A percentile compares a stretch with the other conserved stretches of the same genome.
Conservation (phyloP, 2,888 invertebrate genomes). For the Agonopterix subpropinquella region DNA sequence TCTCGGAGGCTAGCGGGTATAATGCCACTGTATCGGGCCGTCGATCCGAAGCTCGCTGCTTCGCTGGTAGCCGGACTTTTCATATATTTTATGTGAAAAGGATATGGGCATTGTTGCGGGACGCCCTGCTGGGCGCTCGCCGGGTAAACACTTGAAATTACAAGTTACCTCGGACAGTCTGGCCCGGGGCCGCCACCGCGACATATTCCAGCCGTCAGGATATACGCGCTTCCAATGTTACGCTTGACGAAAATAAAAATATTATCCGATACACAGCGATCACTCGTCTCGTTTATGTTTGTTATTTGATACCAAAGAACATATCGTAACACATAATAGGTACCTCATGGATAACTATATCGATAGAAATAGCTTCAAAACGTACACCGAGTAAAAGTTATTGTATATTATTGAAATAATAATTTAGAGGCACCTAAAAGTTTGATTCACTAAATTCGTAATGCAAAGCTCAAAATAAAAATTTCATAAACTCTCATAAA, state of each 20-base stretch:
- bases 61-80: constrained; percentile 65
- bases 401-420: not conserved
- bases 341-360: not conserved
- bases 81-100: constrained; percentile 76
- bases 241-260: constrained; percentile 61
- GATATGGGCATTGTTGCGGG: constrained; percentile 71
- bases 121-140: constrained; percentile 59
- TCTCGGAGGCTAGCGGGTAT: constrained; percentile 62
- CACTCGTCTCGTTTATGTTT: constrained; percentile 6
- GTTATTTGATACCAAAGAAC: constrained; percentile 14
- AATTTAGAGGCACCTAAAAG: not conserved
- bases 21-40: constrained; percentile 58
- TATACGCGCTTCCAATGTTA: constrained; percentile 73
- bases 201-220: constrained; percentile 14
- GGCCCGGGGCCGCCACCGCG: constrained; percentile 18
- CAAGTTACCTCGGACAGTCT: constrained; percentile 56
- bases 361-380: not conserved
- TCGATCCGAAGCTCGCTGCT: constrained; percentile 62
- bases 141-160: constrained; percentile 74
- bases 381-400: not conserved
- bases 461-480: constrained; percentile 7
- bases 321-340: constrained; percentile 1
- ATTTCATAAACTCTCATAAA: not conserved
- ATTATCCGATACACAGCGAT: constrained; percentile 26
- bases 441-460: constrained; percentile 3